Evolutionary conservation across 2,888 invertebrate species (phyloP).

Genomic region (Laothoe populi): DNA sequence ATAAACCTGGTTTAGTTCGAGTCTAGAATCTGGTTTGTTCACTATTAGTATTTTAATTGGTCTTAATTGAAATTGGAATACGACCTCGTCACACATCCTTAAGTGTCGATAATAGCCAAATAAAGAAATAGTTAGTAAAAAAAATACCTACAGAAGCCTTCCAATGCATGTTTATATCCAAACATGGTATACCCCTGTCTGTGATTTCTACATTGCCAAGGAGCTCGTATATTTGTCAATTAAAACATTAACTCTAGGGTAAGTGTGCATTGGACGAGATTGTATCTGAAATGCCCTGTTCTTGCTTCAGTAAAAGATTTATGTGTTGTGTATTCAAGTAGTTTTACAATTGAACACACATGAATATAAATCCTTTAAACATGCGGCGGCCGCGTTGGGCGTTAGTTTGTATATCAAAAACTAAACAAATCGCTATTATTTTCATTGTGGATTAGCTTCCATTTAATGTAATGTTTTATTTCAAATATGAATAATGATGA

Average conservation of each 20-base stretch:
- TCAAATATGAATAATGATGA: no score
- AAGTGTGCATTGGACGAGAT: not conserved
- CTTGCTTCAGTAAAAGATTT: slow-evolving; percentile 1
- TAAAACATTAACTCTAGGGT: not conserved
- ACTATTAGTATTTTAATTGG: slow-evolving; percentile 20
- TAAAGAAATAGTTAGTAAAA: slow-evolving; percentile 7
- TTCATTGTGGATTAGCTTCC: no score
- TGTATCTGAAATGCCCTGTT: slow-evolving; percentile 8
- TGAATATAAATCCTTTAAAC: no score
- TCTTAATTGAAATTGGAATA: slow-evolving; percentile 18
- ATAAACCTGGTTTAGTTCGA: not conserved
- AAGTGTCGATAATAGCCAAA: slow-evolving; percentile 2
- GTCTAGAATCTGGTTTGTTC: slow-evolving; percentile 16
- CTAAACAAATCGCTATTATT: no score
- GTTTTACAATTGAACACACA: slow-evolving; percentile 2
- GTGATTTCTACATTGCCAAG: slow-evolving; percentile 17
- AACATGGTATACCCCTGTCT: not conserved
- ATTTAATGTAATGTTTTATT: no score
- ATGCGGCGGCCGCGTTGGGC: no score
- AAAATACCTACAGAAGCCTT: slow-evolving; percentile 1
- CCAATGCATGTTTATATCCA: not conserved
- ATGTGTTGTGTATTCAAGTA: not conserved
- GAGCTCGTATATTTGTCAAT: slow-evolving; percentile 17
- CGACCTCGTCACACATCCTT: slow-evolving; percentile 26
- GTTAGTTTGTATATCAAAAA: no score